Evolutionary conservation across 1,140 invertebrate genomes (phyloP), one percentile per base, ranked within the genome.

Genomic region (Asobara japonica): DNA sequence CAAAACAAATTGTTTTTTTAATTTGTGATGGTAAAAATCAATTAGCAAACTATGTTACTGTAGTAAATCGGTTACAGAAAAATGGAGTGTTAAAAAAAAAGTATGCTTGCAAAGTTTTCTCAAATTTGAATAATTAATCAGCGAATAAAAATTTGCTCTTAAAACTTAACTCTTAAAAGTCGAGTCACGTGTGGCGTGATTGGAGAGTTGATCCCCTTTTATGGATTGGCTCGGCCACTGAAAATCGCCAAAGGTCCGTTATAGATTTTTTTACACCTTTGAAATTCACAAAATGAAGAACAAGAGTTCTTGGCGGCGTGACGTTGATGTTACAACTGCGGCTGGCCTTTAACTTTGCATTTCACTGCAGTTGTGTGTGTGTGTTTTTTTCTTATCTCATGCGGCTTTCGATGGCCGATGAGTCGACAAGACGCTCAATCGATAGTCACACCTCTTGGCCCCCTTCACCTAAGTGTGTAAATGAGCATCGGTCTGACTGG

Each of bases 171-270:
- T 16, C 13, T 6, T 1, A 16, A 48, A 29, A 38, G 48, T 2
- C 36, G 31, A 72, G 68, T 75, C 74, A 77, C 75, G 78, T 78
- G 76, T 82, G 74, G 77, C 77, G 77, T 79, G 79, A 81, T 80
- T 73, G 64, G 41, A 27, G 22, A 30, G 65, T 74, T 75, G 79
- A 71, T 71, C 69, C 60, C 20, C 6, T 3, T 31, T 77, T 78
- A 60, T 61, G 51, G 75, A 80, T 82, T 77, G 76, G 80, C 80
- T 75, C 41, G 71, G 60, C n/a, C 65, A 69, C 56, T 71, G 25
- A 33, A 38, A 65, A 30, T 45, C 20, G 29, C 18, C 33, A 65
- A 29, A 51, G n/a, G 18, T n/a, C n/a, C n/a, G n/a, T 27, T 62
- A 25, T n/a, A 31, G 27, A 31, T 3, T 62, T 0, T 31, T 8